Evolutionary conservation across 2,113 vertebrate genomes (phyloP), one percentile per base, ranked within the genome.

Genomic region (Myrmophylax atrothorax): DNA sequence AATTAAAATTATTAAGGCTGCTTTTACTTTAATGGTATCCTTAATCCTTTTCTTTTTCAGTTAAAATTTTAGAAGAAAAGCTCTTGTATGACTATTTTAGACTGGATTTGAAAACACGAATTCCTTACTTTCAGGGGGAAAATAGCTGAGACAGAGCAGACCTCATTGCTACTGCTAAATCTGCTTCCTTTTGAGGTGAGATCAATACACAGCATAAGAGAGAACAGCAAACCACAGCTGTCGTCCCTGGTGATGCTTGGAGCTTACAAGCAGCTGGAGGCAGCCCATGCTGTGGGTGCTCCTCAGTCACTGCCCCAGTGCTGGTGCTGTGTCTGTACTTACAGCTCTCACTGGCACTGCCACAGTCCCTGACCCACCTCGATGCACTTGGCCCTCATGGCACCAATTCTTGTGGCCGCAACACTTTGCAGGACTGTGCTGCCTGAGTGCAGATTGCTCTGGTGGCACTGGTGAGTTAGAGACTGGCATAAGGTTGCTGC

Each of bases 221-320:
- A 42, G 17, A 25, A 9, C 7, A 38, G 46, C 16, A 69, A 44
- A 69, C 19, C 42, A 18, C 14, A 53, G 40, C 26, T 63, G 42
- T 49, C 59, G 18, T 26, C 56, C 38, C 3, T 2, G 1, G 44
- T 31, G 42, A 42, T 12, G 31, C 16, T 28, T 18, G 24, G 8
- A 31, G 25, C 18, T 40, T 23, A 25, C 59, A 18, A 2, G 0
- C n/a, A 25, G 50, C 47, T 49, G 52, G 69, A 28, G 16, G 25
- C 47, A 37, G 31, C n/a, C 23, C 1, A 1, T 5, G 11, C 18
- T 20, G 24, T 0, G 0, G 28, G 26, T 3, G 5, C 18, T 29
- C 9, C 19, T n/a, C 15, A 2, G 44, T 7, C 35, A 42, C n/a
- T 0, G 0, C 0, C 0, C 23, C 0, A 0, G 3, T 18, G 52